Evolutionary conservation across 1,140 invertebrate genomes (phyloP).

Genomic region (Lysiphlebus fabarum): DNA sequence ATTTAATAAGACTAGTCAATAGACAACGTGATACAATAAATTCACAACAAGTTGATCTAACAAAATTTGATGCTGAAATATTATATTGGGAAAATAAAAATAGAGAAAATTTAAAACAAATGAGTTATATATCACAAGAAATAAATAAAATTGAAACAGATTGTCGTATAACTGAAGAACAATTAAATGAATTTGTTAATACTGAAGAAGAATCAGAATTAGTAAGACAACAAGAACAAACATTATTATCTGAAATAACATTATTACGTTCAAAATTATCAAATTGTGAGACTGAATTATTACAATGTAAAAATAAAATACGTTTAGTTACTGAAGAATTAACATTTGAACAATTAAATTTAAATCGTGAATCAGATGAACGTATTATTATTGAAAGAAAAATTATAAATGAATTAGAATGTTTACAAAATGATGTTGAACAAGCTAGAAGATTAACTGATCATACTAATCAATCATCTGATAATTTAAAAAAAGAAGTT

Average conservation of each 20-base stretch:
- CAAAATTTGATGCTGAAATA: slow-evolving; percentile 88
- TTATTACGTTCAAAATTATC: slow-evolving; percentile 77
- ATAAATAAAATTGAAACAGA: slow-evolving; percentile 73
- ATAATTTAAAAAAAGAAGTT: slow-evolving; percentile 77
- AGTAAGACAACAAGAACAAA: slow-evolving; percentile 83
- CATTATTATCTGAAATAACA: slow-evolving; percentile 79
- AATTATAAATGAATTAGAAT: slow-evolving; percentile 23
- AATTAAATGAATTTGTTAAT: slow-evolving; percentile 72
- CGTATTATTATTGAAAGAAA: slow-evolving; percentile 20
- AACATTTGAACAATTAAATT: slow-evolving; percentile 58
- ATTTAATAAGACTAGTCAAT: slow-evolving; percentile 82
- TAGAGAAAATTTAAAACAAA: slow-evolving; percentile 77
- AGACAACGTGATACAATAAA: slow-evolving; percentile 85
- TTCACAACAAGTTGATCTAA: slow-evolving; percentile 83
- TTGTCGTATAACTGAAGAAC: slow-evolving; percentile 71
- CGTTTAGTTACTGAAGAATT: slow-evolving; percentile 65
- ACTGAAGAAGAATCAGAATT: slow-evolving; percentile 86
- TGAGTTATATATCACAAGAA: slow-evolving; percentile 80
- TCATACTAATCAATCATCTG: slow-evolving; percentile 73
- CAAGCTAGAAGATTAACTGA: slow-evolving; percentile 78
- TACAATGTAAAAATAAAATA: slow-evolving; percentile 87
- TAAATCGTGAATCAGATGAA: slow-evolving; percentile 29
- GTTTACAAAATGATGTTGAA: slow-evolving; percentile 55
- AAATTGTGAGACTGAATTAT: slow-evolving; percentile 82
- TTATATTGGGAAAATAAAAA: slow-evolving; percentile 84